phyloP scores from a whole-genome alignment of 1,140 invertebrate genomes.

The Ectropis grisescens region DNA sequence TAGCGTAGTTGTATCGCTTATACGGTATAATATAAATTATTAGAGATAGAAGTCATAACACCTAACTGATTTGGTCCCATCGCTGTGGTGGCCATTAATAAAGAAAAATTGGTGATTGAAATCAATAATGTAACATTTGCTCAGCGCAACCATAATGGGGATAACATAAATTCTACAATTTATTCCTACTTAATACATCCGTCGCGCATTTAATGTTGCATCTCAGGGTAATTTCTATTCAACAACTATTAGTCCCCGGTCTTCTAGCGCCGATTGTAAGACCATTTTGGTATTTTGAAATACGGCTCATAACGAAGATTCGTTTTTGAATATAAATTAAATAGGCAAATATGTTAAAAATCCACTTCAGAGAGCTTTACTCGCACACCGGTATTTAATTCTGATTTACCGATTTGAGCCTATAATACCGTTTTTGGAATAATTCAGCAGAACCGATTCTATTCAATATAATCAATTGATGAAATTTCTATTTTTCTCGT shows the following conservation, averaged over 20 bases:
- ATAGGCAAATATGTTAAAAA: slow-evolving; percentile 24
- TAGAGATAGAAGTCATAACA: slow-evolving; percentile 6
- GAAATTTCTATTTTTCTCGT: too few species aligned
- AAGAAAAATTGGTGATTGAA: slow-evolving; percentile 18
- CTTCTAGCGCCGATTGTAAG: slow-evolving; percentile 21
- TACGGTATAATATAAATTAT: slow-evolving; percentile 10
- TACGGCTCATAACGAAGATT: slow-evolving; percentile 29
- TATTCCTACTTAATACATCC: slow-evolving; percentile 18
- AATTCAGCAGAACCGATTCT: too few species aligned
- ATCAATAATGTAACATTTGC: slow-evolving; percentile 21
- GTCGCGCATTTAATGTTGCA: slow-evolving; percentile 23
- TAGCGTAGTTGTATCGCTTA: slow-evolving; percentile 5
- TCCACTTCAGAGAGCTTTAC: too few species aligned
- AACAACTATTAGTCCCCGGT: slow-evolving; percentile 28
- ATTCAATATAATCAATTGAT: too few species aligned
- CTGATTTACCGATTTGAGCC: too few species aligned
- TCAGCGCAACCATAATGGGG: slow-evolving; percentile 12
- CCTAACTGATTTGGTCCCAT: slow-evolving; percentile 4
- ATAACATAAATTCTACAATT: slow-evolving; percentile 25
- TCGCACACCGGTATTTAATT: too few species aligned
- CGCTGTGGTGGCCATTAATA: slow-evolving; percentile 17
- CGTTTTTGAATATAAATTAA: slow-evolving; percentile 37
- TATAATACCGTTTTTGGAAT: too few species aligned
- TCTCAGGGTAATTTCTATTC: slow-evolving; percentile 39
- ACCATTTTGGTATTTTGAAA: slow-evolving; percentile 26